These are phyloP conservation scores for Brachypteracias leptosomus DNA, from an alignment of 2,113 vertebrate species.

Conservation along the genomic window DNA sequence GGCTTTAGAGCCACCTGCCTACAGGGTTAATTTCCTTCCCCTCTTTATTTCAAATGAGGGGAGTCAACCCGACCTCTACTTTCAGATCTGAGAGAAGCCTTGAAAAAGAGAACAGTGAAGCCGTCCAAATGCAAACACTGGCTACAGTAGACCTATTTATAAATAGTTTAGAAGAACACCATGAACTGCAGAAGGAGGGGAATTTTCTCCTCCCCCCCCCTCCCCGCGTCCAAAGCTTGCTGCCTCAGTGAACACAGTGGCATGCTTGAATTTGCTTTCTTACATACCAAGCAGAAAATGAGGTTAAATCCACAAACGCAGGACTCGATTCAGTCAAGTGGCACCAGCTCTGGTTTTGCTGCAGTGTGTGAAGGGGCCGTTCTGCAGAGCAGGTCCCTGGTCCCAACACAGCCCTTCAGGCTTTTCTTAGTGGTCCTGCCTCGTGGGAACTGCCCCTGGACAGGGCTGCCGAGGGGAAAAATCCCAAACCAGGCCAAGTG, in stretches of 20 bases:
- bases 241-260: conserved; percentile 47
- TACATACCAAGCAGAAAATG: conserved; percentile 48
- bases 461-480: neutral
- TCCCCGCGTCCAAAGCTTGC: neutral
- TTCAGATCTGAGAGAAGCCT: conserved; percentile 45
- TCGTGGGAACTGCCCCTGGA: neutral
- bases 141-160: conserved; percentile 54
- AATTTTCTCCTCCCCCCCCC: neutral
- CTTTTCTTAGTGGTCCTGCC: neutral
- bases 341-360: neutral
- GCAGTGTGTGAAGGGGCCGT: neutral
- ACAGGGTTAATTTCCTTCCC: conserved; percentile 33
- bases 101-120: conserved; percentile 42
- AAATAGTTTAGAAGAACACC: conserved; percentile 57
- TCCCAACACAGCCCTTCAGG: neutral
- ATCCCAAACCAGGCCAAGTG: neutral
- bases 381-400: neutral
- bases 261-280: conserved; percentile 59
- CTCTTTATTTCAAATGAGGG: conserved; percentile 9
- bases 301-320: conserved; percentile 8
- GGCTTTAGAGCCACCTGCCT: neutral
- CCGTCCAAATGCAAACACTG: conserved; percentile 49
- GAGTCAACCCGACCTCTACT: conserved; percentile 57
- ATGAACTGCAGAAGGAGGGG: conserved; percentile 21
- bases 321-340: neutral